Conservation (phyloP, 2,113 vertebrate species). For the Datnioides undecimradiatus region DNA sequence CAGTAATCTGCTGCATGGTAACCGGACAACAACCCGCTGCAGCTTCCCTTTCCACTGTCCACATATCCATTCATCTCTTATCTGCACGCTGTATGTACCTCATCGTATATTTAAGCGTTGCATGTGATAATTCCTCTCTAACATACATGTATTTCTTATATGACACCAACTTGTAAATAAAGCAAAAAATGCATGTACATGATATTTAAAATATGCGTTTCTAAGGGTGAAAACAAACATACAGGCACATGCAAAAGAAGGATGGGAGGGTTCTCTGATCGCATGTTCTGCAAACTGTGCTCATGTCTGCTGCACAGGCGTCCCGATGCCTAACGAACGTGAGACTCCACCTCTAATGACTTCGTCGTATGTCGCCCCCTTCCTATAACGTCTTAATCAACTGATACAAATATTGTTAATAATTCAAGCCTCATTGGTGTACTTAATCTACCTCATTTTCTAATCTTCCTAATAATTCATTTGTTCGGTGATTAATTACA, state of each 20-base stretch:
- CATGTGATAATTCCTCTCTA: background rate
- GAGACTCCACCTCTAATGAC: constrained; percentile 47
- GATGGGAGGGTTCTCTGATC: no score
- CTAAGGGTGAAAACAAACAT: no score
- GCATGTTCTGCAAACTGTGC: background rate
- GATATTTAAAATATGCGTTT: no score
- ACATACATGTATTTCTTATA: background rate
- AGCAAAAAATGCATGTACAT: no score
- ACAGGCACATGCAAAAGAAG: no score
- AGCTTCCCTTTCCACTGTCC: background rate
- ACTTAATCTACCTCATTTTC: constrained; percentile 78
- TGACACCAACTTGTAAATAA: no score
- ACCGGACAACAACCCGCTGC: background rate
- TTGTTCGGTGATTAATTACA: constrained; percentile 75
- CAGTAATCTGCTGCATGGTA: background rate
- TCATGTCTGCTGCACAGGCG: constrained; percentile 1
- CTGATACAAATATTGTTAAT: constrained; percentile 73
- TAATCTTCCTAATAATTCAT: constrained; percentile 81
- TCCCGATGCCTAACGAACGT: constrained; percentile 23
- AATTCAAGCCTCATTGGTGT: constrained; percentile 80
- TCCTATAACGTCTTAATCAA: constrained; percentile 61
- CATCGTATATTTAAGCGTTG: no score
- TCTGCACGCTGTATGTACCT: no score
- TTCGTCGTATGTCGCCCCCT: constrained; percentile 37
- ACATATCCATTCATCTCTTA: no score